Percentiles rank a stretch among this genome's conserved stretches.
Evolutionary conservation across 2,888 invertebrate species (phyloP).

Genomic region (Opisthograptis luteolata): DNA sequence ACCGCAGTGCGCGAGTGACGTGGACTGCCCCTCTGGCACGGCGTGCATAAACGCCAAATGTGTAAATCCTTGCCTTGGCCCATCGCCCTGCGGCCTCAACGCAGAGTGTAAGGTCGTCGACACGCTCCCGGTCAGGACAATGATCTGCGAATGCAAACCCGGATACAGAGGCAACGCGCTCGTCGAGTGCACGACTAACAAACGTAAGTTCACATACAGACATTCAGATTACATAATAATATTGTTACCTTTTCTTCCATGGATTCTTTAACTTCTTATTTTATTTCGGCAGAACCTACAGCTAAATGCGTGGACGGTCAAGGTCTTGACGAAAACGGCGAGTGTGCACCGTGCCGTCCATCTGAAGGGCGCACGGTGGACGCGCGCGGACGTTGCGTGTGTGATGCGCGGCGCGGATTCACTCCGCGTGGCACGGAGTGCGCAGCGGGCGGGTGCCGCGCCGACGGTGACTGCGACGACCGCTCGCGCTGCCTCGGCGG

Average conservation of each 20-base stretch:
- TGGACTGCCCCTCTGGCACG: conserved; percentile 92
- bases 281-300: conserved; percentile 62
- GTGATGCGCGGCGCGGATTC: conserved; percentile 91
- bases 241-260: neutral
- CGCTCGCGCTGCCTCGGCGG: conserved; percentile 90
- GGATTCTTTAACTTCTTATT: neutral
- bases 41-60: conserved; percentile 93
- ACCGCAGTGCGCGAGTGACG: conserved; percentile 89
- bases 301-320: conserved; percentile 91
- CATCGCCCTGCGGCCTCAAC: conserved; percentile 92
- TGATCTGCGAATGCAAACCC: conserved; percentile 94
- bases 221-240: neutral
- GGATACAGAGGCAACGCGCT: conserved; percentile 95
- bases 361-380: conserved; percentile 90
- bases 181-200: conserved; percentile 88
- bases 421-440: conserved; percentile 91
- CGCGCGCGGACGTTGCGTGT: conserved; percentile 91
- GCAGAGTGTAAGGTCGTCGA: conserved; percentile 91
- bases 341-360: conserved; percentile 89
- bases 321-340: conserved; percentile 90
- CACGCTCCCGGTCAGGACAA: conserved; percentile 92
- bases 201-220: conserved; percentile 82
- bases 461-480: conserved; percentile 90
- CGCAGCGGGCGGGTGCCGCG: conserved; percentile 89
- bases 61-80: conserved; percentile 91